phyloP scores from a whole-genome alignment of 2,888 invertebrate species.

The Rhagonycha lutea region DNA sequence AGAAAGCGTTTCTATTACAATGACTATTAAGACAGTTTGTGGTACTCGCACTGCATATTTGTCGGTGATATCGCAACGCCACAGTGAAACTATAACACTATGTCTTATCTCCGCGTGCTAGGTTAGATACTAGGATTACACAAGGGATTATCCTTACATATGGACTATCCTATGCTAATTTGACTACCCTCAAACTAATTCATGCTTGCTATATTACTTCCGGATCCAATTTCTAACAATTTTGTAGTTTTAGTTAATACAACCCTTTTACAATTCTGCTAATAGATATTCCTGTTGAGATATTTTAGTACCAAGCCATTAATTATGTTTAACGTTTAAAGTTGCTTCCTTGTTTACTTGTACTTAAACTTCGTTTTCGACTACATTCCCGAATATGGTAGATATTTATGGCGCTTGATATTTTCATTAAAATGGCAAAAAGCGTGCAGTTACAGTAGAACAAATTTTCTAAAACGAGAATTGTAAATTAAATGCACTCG shows the following conservation, averaged over 20 bases:
- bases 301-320: slow-evolving; percentile 2
- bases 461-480: neutral
- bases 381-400: neutral
- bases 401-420: neutral
- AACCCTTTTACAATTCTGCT: slow-evolving; percentile 10
- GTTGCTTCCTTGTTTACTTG: slow-evolving; percentile 1
- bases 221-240: slow-evolving; percentile 23
- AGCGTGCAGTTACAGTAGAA: neutral
- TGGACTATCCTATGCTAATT: slow-evolving; percentile 52
- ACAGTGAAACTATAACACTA: slow-evolving; percentile 41
- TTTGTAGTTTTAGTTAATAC: slow-evolving; percentile 13
- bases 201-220: slow-evolving; percentile 28
- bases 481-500: neutral
- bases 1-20: slow-evolving; percentile 24
- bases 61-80: slow-evolving; percentile 37
- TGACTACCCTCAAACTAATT: slow-evolving; percentile 36
- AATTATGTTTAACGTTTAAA: slow-evolving; percentile 1
- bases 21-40: slow-evolving; percentile 40
- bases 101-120: slow-evolving; percentile 45
- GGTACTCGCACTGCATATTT: slow-evolving; percentile 37
- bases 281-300: slow-evolving; percentile 1
- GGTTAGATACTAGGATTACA: slow-evolving; percentile 51
- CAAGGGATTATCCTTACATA: slow-evolving; percentile 54
- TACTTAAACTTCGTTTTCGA: neutral
- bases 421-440: neutral